These are phyloP conservation scores for Triops cancriformis DNA, from an alignment of 1,140 invertebrate genomes.

Conservation along the genomic window DNA sequence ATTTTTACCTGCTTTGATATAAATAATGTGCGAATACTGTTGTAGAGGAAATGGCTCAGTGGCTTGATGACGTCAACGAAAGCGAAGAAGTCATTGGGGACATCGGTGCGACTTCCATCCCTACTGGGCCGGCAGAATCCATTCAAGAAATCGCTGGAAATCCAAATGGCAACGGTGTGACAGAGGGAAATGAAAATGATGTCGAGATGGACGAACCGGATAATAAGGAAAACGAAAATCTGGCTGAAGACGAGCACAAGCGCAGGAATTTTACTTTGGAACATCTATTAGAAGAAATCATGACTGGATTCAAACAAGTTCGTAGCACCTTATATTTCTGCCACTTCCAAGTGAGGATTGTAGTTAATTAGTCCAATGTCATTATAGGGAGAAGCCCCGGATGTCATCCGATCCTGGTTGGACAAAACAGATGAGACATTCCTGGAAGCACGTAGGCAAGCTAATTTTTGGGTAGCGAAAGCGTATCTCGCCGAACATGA, in stretches of 20 bases:
- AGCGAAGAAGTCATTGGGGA: not conserved
- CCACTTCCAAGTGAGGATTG: no score
- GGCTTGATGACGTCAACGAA: not conserved
- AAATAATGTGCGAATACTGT: not conserved
- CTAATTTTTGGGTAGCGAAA: conserved; percentile 14
- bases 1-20: not conserved
- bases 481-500: not conserved
- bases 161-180: not conserved
- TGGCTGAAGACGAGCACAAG: not conserved
- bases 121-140: not conserved
- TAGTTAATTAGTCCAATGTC: no score
- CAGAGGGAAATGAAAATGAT: not conserved
- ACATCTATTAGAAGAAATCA: not conserved
- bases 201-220: not conserved
- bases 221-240: not conserved
- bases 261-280: not conserved
- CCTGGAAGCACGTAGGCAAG: not conserved
- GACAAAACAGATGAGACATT: conserved; percentile 14
- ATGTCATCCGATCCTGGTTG: not conserved
- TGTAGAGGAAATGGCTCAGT: not conserved
- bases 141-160: not conserved
- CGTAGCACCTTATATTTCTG: not conserved
- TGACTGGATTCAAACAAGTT: conserved; percentile 12
- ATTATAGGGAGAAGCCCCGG: not conserved
- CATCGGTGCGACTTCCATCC: not conserved